Evolutionary conservation across 2,797 vertebrate genomes (phyloP).

Genomic region (Gymnopithys bicolor): DNA sequence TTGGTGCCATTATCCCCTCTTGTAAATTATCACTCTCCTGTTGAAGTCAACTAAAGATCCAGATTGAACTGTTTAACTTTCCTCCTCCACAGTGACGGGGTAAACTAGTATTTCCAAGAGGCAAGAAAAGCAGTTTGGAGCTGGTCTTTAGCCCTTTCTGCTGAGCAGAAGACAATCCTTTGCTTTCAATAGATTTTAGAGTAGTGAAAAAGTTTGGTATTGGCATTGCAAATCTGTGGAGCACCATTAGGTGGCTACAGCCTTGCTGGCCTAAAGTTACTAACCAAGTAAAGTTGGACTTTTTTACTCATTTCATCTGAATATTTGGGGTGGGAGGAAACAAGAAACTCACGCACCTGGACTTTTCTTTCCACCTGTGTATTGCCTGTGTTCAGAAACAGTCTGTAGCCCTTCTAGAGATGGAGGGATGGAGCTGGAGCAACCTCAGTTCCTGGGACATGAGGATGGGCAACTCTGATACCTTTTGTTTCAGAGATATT

Average conservation of each 20-base stretch:
- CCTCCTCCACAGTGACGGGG: background rate
- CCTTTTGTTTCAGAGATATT: background rate
- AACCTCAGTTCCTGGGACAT: background rate
- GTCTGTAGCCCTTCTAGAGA: background rate
- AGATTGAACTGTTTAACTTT: background rate
- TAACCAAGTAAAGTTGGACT: background rate
- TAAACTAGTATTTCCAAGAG: background rate
- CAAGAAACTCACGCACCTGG: background rate
- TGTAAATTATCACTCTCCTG: background rate
- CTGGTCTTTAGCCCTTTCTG: background rate
- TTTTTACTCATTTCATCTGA: background rate
- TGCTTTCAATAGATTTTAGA: background rate
- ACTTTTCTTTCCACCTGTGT: background rate
- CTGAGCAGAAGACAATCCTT: background rate
- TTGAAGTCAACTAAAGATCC: background rate
- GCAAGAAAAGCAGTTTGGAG: background rate
- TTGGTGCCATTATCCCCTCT: background rate
- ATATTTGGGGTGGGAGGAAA: background rate
- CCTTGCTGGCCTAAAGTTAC: background rate
- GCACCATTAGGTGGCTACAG: background rate
- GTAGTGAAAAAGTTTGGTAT: background rate
- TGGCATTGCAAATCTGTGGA: background rate
- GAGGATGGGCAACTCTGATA: background rate
- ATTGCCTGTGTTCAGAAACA: background rate
- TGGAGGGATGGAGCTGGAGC: background rate